A percentile compares a stretch with the other conserved stretches of the same genome.
Conservation (phyloP, 2,888 invertebrate species). For the Pomacea canaliculata region DNA sequence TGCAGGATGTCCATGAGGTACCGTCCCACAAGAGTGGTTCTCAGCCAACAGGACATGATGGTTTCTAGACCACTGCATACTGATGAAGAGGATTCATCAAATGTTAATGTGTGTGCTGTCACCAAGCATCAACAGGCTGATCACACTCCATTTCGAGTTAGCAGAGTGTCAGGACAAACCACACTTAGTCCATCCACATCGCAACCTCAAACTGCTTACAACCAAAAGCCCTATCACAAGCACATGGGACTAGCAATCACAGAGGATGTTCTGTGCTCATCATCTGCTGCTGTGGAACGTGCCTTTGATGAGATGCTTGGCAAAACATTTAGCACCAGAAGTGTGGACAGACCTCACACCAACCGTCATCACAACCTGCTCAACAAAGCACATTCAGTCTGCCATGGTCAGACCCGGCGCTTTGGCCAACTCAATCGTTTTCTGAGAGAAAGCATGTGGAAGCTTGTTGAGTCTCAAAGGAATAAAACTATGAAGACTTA, state of each 20-base stretch:
- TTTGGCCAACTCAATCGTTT: constrained; percentile 45
- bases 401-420: no score
- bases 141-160: constrained; percentile 20
- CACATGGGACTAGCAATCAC: constrained; percentile 1
- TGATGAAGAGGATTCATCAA: not conserved
- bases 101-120: not conserved
- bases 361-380: no score
- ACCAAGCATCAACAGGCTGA: not conserved
- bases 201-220: no score
- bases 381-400: no score
- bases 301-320: constrained; percentile 17
- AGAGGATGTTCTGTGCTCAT: constrained; percentile 4
- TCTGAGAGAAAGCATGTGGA: constrained; percentile 44
- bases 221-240: constrained; percentile 8
- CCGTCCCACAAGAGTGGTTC: constrained; percentile 29
- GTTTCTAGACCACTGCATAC: constrained; percentile 14
- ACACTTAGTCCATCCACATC: not conserved
- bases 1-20: constrained; percentile 50
- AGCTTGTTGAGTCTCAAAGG: constrained; percentile 29
- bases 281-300: constrained; percentile 18
- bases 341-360: no score
- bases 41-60: constrained; percentile 16
- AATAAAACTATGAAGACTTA: not conserved
- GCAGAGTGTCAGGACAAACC: constrained; percentile 12
- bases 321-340: not conserved